Conservation (phyloP, 2,797 vertebrate species). For the Squalus acanthias region DNA sequence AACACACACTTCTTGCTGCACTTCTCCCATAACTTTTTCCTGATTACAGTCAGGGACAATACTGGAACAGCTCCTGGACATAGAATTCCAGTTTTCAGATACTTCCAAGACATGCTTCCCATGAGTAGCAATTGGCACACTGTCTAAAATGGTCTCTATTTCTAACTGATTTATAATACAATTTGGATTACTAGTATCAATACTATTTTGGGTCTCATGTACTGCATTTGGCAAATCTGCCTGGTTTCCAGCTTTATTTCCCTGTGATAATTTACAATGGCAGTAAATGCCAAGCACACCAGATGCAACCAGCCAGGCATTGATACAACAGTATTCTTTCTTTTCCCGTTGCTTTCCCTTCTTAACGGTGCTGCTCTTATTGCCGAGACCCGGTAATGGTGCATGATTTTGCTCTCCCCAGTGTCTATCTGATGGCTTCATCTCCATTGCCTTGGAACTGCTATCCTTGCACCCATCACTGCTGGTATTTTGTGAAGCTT, state of each 20-base stretch:
- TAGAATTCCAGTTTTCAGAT: not conserved
- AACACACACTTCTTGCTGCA: not conserved
- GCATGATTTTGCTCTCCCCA: not conserved
- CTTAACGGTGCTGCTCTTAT: not conserved
- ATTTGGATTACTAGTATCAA: conserved; percentile 1
- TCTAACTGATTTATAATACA: not conserved
- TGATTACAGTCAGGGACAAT: not conserved
- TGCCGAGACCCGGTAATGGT: not conserved
- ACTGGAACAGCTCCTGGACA: not conserved
- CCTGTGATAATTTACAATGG: conserved; percentile 8
- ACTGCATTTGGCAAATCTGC: not conserved
- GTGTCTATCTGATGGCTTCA: not conserved
- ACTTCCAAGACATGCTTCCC: not conserved
- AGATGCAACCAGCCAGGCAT: conserved; percentile 17
- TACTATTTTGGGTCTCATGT: not conserved
- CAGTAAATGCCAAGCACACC: conserved; percentile 24
- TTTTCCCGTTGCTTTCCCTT: not conserved
- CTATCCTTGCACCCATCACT: not conserved
- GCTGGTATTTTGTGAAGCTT: not conserved
- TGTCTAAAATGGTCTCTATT: not conserved
- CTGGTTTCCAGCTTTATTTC: not conserved
- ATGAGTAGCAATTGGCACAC: not conserved
- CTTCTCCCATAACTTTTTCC: not conserved
- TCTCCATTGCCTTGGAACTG: no score
- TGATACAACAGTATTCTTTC: conserved; percentile 23